Evolutionary conservation across 2,113 vertebrate genomes (phyloP).

Genomic region (Chloropsis hardwickii): DNA sequence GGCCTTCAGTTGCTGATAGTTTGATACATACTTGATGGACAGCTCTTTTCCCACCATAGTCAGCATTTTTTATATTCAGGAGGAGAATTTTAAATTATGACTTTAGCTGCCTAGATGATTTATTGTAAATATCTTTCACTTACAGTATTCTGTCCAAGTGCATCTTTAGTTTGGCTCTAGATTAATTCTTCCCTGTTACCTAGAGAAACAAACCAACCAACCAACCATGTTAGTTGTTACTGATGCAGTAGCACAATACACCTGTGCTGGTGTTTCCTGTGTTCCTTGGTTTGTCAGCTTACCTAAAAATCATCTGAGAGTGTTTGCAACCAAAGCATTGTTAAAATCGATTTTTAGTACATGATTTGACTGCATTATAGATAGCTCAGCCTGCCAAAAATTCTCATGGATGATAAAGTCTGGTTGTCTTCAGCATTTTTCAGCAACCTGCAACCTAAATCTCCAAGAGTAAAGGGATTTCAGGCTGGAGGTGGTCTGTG

Average conservation of each 20-base stretch:
- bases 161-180: not conserved
- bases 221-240: not conserved
- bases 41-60: not conserved
- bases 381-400: not conserved
- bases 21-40: constrained; percentile 37
- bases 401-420: not conserved
- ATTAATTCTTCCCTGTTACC: constrained; percentile 11
- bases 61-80: constrained; percentile 33
- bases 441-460: not conserved
- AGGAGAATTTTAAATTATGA: not conserved
- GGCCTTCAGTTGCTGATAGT: constrained; percentile 34
- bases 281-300: not conserved
- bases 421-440: not conserved
- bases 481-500: not conserved
- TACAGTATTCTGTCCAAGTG: not conserved
- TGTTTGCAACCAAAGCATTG: not conserved
- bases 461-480: not conserved
- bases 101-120: not conserved
- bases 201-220: not conserved
- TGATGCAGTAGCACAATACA: not conserved
- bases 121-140: constrained; percentile 22
- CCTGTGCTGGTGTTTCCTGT: not conserved
- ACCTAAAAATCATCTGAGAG: not conserved
- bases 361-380: not conserved
- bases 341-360: not conserved